Percentiles rank a stretch among this genome's conserved stretches.
phyloP scores from a whole-genome alignment of 2,888 invertebrate genomes.

The Ametastegia equiseti region DNA sequence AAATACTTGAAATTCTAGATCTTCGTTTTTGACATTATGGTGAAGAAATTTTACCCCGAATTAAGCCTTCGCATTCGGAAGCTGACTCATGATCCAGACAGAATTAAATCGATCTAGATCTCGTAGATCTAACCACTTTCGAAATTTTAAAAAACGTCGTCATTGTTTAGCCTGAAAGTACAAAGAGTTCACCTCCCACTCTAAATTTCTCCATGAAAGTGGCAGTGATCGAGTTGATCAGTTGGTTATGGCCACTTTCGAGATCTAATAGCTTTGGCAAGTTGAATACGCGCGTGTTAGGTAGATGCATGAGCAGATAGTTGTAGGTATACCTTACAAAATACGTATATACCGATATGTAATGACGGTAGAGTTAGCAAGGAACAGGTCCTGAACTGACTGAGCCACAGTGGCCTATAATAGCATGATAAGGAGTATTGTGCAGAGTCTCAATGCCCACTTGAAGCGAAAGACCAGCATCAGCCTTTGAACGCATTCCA shows the following conservation, averaged over 20 bases:
- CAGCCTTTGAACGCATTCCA: conserved; percentile 20
- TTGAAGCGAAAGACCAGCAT: conserved; percentile 18
- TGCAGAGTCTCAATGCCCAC: conserved; percentile 12
- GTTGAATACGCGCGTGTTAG: background rate
- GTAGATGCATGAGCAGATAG: background rate
- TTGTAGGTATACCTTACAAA: background rate
- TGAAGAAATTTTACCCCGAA: too few species aligned
- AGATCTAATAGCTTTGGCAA: background rate
- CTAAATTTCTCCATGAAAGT: too few species aligned
- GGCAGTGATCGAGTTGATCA: background rate
- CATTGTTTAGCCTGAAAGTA: too few species aligned
- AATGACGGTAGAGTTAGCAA: background rate
- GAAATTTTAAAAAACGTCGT: too few species aligned
- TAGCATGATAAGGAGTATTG: conserved; percentile 27
- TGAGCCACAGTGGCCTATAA: conserved; percentile 14
- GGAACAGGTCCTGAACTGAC: background rate
- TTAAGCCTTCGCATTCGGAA: too few species aligned
- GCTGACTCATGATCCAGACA: too few species aligned
- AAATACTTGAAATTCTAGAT: too few species aligned
- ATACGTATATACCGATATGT: background rate
- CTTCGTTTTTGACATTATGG: too few species aligned
- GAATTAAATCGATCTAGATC: too few species aligned
- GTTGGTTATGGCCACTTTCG: background rate
- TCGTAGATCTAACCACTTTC: too few species aligned
- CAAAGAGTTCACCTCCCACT: too few species aligned